phyloP scores from a whole-genome alignment of 2,797 vertebrate species.

The Ctenochaetus hawaiiensis region DNA sequence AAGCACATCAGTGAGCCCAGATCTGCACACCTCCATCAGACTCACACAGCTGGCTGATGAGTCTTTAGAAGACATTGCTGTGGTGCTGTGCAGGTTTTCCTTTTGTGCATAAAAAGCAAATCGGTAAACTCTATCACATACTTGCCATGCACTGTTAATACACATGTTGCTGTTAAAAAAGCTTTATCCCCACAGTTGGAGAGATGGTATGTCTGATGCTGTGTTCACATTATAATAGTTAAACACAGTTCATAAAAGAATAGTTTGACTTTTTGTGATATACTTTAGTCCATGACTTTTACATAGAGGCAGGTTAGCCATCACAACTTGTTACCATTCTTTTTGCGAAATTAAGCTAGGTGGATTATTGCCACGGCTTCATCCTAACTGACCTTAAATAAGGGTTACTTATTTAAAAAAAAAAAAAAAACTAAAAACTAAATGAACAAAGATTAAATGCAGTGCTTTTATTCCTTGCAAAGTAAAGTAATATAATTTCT shows the following conservation, averaged over 20 bases:
- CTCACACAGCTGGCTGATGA: conserved; percentile 26
- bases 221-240: background rate
- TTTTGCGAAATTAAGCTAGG: background rate
- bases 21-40: conserved; percentile 15
- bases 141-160: background rate
- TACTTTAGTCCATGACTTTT: no score
- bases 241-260: background rate
- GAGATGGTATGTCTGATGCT: background rate
- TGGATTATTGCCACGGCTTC: background rate
- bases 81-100: background rate
- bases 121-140: background rate
- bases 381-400: background rate
- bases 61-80: conserved; percentile 13
- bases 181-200: background rate
- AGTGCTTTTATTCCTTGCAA: background rate
- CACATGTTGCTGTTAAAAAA: background rate
- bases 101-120: background rate
- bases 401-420: background rate
- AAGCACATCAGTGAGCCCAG: background rate
- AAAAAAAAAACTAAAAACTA: background rate
- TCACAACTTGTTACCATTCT: no score
- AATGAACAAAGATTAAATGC: background rate
- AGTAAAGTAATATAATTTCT: conserved; percentile 20
- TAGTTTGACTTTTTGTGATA: no score
- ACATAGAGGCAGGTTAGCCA: no score